Base-by-base conservation (phyloP, 2,797 vertebrate genomes). In the Glossophaga mutica region DNA sequence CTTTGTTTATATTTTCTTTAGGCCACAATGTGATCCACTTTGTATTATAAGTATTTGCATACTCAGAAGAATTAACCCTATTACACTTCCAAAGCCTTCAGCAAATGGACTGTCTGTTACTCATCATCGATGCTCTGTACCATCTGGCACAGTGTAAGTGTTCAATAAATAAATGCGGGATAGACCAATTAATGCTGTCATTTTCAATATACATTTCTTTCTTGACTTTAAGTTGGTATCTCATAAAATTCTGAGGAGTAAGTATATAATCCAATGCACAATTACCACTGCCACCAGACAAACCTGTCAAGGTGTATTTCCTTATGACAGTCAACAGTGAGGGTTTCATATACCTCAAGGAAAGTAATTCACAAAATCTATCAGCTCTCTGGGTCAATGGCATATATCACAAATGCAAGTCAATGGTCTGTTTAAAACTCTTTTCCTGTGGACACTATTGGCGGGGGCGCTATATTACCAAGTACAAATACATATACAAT, bases 1-100 rank as follows among this genome's bases (percentile, higher is more conserved):
- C 18, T 95, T 87, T 90, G 52, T 90, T 95, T 50, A 84, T 68
- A 16, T 78, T 78, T 93, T 91, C n/a, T 67, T 89, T 83, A 89
- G 57, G 57, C 15, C 73, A 94, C 21, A 86, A 18, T 42, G 42
- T 34, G 84, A 71, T 87, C 32, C 18, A 71, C 15, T 94, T 94
- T 86, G 73, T 42, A 73, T 96, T 85, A 19, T 57, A 87, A 84
- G 18, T 87, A 84, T 84, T 52, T 81, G 29, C 52, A 94, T 87
- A 79, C 46, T 70, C 70, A 89, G 34, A 91, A 87, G 9, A 96
- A 81, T 94, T 89, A 3, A 15, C 10, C 10, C 18, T 68, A 48
- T 85, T 92, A 82, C 5, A 85, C 3, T 94, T 90, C 37, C 87
- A 92, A 97, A 94, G 24, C 26, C 34, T 93, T 65, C 14, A 76